phyloP scores from a whole-genome alignment of 53 echinoderm and acorn worm genomes.

The Stichopus horrens region DNA sequence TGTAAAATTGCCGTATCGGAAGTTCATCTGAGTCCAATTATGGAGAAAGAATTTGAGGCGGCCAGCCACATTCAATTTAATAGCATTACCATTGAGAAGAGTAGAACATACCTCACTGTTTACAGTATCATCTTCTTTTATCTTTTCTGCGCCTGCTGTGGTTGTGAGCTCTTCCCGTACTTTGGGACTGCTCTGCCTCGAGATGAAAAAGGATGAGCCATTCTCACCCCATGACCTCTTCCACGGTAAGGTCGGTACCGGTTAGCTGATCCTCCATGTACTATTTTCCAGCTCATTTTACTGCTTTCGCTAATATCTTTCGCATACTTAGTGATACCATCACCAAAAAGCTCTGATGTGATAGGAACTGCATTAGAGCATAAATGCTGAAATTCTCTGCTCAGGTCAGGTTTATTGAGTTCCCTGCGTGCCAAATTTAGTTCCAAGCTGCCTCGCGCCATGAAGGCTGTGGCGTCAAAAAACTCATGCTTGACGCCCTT shows the following conservation, averaged over 20 bases:
- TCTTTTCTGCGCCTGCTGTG: neutral
- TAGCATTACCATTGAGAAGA: neutral
- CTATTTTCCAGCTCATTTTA: too few species aligned
- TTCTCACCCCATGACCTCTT: too few species aligned
- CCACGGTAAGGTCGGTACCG: too few species aligned
- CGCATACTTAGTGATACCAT: too few species aligned
- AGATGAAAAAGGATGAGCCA: too few species aligned
- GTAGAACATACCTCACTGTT: neutral
- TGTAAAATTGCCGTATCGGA: constrained; percentile 45
- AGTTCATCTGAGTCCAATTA: constrained; percentile 43
- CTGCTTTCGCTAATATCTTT: too few species aligned
- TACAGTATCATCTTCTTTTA: neutral
- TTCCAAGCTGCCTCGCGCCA: too few species aligned
- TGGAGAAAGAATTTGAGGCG: constrained; percentile 37
- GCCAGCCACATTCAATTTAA: constrained; percentile 44
- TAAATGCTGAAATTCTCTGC: too few species aligned
- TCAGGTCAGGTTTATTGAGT: neutral
- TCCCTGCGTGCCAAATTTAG: too few species aligned
- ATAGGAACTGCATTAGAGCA: constrained; percentile 13
- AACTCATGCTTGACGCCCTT: constrained; percentile 8
- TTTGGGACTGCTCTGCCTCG: too few species aligned
- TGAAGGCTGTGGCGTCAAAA: constrained; percentile 1
- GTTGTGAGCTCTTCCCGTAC: too few species aligned
- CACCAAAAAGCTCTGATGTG: constrained; percentile 22
- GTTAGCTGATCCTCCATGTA: too few species aligned